These are phyloP conservation scores for Meloidogyne exigua DNA, from an alignment of 1,140 invertebrate species.

Conservation along the genomic window DNA sequence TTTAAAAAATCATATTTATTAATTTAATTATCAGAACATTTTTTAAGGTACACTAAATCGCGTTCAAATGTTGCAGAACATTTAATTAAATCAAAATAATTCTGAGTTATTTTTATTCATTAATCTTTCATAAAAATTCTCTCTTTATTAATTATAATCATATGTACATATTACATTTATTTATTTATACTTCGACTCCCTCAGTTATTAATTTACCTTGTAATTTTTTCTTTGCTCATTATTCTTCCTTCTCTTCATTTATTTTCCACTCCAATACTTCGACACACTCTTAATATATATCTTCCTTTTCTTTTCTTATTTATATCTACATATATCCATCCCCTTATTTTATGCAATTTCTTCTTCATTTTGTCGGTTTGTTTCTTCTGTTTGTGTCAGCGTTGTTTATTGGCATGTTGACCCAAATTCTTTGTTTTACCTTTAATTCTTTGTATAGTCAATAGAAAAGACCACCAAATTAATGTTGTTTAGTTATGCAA, in stretches of 20 bases:
- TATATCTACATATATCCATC: background rate
- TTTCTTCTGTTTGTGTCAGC: background rate
- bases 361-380: background rate
- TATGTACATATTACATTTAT: too few species aligned
- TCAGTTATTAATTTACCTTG: too few species aligned
- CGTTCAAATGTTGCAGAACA: too few species aligned
- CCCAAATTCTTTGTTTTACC: background rate
- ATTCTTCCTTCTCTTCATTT: background rate
- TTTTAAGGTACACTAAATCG: too few species aligned
- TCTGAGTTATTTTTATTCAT: too few species aligned
- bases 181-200: too few species aligned
- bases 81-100: too few species aligned
- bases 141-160: too few species aligned
- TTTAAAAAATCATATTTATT: too few species aligned
- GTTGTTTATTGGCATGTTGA: constrained; percentile 4
- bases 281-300: background rate
- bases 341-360: background rate
- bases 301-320: background rate
- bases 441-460: background rate
- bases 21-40: too few species aligned
- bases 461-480: background rate
- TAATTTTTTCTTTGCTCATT: too few species aligned
- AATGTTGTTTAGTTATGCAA: background rate
- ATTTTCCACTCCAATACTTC: background rate
- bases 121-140: too few species aligned